phyloP scores from a whole-genome alignment of 2,888 invertebrate species.

The Kryphioiulus occultus region DNA sequence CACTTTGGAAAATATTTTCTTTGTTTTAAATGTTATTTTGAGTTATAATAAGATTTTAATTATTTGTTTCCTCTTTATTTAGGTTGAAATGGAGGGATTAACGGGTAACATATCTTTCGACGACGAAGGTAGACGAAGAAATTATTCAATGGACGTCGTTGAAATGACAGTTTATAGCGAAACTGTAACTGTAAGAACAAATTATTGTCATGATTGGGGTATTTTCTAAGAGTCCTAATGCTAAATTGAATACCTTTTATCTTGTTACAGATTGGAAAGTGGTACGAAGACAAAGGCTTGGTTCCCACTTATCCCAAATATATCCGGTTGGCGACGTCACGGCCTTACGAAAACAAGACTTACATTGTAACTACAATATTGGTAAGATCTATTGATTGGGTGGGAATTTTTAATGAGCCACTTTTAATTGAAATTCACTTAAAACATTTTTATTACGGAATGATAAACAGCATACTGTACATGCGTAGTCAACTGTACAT shows the following conservation, averaged over 20 bases:
- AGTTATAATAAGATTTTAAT: too few relatives aligned
- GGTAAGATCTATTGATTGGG: slow-evolving; percentile 62
- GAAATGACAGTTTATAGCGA: slow-evolving; percentile 94
- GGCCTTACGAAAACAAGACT: slow-evolving; percentile 81
- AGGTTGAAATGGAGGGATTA: slow-evolving; percentile 89
- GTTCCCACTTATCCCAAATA: slow-evolving; percentile 78
- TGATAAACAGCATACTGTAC: too few relatives aligned
- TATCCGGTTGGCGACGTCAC: slow-evolving; percentile 72
- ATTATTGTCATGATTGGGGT: neutral
- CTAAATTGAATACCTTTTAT: neutral
- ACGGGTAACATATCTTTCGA: slow-evolving; percentile 91
- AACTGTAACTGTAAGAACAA: slow-evolving; percentile 77
- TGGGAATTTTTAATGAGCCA: too few relatives aligned
- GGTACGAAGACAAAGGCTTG: slow-evolving; percentile 82
- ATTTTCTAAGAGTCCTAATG: neutral
- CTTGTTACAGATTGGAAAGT: slow-evolving; percentile 75
- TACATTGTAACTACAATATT: slow-evolving; percentile 86
- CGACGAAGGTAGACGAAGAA: slow-evolving; percentile 85
- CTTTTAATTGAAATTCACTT: too few relatives aligned
- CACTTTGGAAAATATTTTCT: too few relatives aligned
- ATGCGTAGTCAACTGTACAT: too few relatives aligned
- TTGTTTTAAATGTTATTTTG: too few relatives aligned
- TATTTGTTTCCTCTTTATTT: slow-evolving; percentile 55
- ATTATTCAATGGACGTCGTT: slow-evolving; percentile 88
- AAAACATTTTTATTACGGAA: too few relatives aligned